Conservation (phyloP, 1,140 invertebrate species). For the Calliopsis andreniformis region DNA sequence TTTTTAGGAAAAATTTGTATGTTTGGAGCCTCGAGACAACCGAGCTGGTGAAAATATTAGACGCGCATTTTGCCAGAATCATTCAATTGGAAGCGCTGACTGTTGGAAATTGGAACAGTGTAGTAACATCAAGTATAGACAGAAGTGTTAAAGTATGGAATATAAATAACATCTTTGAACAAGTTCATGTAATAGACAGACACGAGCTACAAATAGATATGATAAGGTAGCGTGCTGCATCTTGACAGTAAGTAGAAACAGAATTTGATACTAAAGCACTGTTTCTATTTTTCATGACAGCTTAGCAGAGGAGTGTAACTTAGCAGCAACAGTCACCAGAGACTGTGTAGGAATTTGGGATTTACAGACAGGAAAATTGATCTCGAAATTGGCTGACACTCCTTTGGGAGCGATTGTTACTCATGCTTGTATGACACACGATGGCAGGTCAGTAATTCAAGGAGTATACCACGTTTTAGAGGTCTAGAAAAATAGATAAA, state of each 20-base stretch:
- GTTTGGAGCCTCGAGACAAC: slow-evolving; percentile 93
- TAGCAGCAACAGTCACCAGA: slow-evolving; percentile 94
- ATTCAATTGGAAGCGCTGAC: slow-evolving; percentile 94
- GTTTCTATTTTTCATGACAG: slow-evolving; percentile 75
- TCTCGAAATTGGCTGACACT: slow-evolving; percentile 94
- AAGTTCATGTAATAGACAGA: slow-evolving; percentile 97
- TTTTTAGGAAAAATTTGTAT: slow-evolving; percentile 94
- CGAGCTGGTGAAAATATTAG: slow-evolving; percentile 94
- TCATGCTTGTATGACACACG: slow-evolving; percentile 92
- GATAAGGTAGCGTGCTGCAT: slow-evolving; percentile 86
- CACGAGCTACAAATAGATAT: slow-evolving; percentile 98
- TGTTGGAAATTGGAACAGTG: slow-evolving; percentile 95
- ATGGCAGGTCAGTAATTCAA: slow-evolving; percentile 86
- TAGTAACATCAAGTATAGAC: slow-evolving; percentile 98
- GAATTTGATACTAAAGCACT: background rate
- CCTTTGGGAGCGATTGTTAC: slow-evolving; percentile 97
- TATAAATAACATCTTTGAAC: slow-evolving; percentile 99
- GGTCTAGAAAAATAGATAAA: too few species aligned
- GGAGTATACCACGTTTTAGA: too few species aligned
- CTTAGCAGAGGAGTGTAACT: slow-evolving; percentile 86
- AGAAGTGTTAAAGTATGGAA: slow-evolving; percentile 99
- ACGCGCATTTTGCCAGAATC: slow-evolving; percentile 98
- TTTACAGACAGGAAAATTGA: slow-evolving; percentile 90
- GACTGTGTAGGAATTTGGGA: slow-evolving; percentile 98
- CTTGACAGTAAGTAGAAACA: background rate